Evolutionary conservation across 2,113 vertebrate species (phyloP).

Genomic region (Danio rerio): GRCz12tu NC_133177.1:37370001-37370500

Average conservation of each 20-base stretch:
- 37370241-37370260: background rate
- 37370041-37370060: too few relatives aligned
- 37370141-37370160: background rate
- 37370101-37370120: background rate
- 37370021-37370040: too few relatives aligned
- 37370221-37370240: background rate
- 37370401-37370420: constrained; percentile 12
- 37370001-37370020: too few relatives aligned
- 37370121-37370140: background rate
- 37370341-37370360: background rate
- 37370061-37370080: too few relatives aligned
- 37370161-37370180: background rate
- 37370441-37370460: background rate
- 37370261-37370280: too few relatives aligned
- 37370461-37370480: constrained; percentile 34
- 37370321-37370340: background rate
- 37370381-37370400: constrained; percentile 6
- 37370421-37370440: background rate
- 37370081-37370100: background rate
- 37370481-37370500: constrained; percentile 33
- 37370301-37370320: background rate
- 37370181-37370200: background rate
- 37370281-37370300: background rate
- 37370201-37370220: background rate
- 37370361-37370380: background rate